These are phyloP conservation scores for Ceratotherium simum DNA, from an alignment of 2,113 vertebrate species.

Conservation along the genomic window DNA sequence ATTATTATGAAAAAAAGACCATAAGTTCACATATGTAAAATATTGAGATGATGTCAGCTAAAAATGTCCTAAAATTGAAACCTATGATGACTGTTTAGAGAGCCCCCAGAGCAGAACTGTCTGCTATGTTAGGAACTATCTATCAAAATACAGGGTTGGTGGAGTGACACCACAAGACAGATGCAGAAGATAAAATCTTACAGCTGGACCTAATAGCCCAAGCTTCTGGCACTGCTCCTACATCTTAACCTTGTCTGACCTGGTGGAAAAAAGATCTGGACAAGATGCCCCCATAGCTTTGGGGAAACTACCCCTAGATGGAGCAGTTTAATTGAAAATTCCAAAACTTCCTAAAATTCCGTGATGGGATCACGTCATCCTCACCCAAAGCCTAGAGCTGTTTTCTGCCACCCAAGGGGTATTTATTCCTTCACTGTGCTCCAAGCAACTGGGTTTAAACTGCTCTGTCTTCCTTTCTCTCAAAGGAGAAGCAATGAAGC, in stretches of 20 bases:
- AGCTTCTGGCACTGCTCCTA: background rate
- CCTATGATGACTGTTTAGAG: background rate
- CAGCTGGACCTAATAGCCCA: conserved; percentile 44
- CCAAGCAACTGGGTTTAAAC: background rate
- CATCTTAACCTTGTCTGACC: conserved; percentile 39
- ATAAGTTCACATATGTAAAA: background rate
- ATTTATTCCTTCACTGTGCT: background rate
- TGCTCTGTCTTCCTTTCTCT: background rate
- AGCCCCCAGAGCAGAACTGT: background rate
- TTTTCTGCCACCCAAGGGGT: background rate
- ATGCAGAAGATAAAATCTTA: conserved; percentile 26
- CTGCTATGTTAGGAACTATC: background rate
- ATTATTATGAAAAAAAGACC: background rate
- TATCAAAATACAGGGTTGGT: background rate
- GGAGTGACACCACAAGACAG: background rate
- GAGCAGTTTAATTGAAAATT: conserved; percentile 60
- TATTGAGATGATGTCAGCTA: background rate
- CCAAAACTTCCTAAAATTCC: conserved; percentile 7
- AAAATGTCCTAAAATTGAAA: conserved; percentile 9
- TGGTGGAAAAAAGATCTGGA: conserved; percentile 13
- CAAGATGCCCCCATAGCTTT: background rate
- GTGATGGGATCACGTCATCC: background rate
- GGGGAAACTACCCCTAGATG: background rate
- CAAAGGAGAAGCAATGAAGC: background rate
- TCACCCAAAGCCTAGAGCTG: background rate